Conservation (phyloP, 2,113 vertebrate genomes). For the Varanus salvator region DNA sequence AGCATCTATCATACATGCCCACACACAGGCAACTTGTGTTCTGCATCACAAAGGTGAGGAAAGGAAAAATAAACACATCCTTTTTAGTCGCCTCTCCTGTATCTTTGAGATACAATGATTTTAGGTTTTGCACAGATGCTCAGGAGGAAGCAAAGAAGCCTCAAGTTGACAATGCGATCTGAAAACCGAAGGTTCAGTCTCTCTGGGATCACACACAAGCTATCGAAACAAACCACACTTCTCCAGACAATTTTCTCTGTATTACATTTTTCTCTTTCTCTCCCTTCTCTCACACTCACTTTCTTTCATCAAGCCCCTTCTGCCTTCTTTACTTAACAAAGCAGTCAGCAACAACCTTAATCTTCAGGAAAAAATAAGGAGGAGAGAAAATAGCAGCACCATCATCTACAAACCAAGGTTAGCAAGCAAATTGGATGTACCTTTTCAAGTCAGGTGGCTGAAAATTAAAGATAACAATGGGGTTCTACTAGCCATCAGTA, state of each 20-base stretch:
- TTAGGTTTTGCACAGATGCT: neutral
- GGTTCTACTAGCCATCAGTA: neutral
- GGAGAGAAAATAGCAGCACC: neutral
- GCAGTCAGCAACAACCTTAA: neutral
- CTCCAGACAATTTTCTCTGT: neutral
- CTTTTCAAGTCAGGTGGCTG: neutral
- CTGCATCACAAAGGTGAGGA: slow-evolving; percentile 5
- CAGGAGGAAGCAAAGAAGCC: slow-evolving; percentile 4
- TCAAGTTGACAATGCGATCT: neutral
- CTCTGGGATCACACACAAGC: slow-evolving; percentile 22
- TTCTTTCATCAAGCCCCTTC: slow-evolving; percentile 4
- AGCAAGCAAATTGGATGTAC: neutral
- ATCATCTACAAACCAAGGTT: slow-evolving; percentile 22
- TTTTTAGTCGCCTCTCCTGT: slow-evolving; percentile 44
- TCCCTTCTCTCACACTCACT: neutral
- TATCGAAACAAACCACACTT: neutral
- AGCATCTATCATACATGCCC: neutral
- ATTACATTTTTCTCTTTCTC: neutral
- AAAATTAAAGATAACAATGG: neutral
- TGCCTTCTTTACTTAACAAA: slow-evolving; percentile 17
- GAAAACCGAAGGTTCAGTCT: neutral
- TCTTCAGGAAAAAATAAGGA: neutral
- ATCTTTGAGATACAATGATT: slow-evolving; percentile 5
- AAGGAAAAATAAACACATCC: slow-evolving; percentile 23
- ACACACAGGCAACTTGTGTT: neutral